phyloP scores from a whole-genome alignment of 2,113 vertebrate genomes.

The Acrocephalus arundinaceus region DNA sequence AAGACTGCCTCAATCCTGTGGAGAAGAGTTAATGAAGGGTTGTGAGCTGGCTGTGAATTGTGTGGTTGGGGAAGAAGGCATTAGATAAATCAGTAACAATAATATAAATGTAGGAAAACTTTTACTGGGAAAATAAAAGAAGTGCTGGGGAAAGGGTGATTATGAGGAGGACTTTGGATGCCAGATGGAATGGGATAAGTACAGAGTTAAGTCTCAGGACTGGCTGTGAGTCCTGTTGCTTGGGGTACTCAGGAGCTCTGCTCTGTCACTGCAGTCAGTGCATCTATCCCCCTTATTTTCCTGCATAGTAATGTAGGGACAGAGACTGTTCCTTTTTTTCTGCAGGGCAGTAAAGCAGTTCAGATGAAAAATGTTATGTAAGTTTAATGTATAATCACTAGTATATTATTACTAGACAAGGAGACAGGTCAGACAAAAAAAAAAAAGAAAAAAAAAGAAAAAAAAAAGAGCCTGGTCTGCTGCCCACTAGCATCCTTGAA shows the following conservation, averaged over 20 bases:
- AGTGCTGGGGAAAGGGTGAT: neutral
- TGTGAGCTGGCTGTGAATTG: neutral
- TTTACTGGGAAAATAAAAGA: neutral
- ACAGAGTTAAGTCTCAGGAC: neutral
- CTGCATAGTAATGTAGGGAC: neutral
- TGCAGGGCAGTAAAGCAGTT: neutral
- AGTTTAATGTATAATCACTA: conserved; percentile 22
- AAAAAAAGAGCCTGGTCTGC: neutral
- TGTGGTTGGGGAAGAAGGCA: neutral
- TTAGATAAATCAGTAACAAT: neutral
- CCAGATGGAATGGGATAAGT: neutral
- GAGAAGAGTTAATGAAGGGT: neutral
- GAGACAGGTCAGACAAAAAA: neutral
- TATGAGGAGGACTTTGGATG: neutral
- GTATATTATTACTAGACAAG: conserved; percentile 9
- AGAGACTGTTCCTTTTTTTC: neutral
- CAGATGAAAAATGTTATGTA: conserved; percentile 22
- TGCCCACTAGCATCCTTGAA: neutral
- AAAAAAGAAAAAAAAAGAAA: neutral
- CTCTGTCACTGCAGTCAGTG: neutral
- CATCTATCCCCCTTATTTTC: neutral
- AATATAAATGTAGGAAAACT: neutral
- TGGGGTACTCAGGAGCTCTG: neutral
- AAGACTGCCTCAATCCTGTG: neutral
- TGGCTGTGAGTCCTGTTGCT: neutral